These are phyloP conservation scores for Cotesia typhae DNA, from an alignment of 1,140 invertebrate species.

Conservation along the genomic window DNA sequence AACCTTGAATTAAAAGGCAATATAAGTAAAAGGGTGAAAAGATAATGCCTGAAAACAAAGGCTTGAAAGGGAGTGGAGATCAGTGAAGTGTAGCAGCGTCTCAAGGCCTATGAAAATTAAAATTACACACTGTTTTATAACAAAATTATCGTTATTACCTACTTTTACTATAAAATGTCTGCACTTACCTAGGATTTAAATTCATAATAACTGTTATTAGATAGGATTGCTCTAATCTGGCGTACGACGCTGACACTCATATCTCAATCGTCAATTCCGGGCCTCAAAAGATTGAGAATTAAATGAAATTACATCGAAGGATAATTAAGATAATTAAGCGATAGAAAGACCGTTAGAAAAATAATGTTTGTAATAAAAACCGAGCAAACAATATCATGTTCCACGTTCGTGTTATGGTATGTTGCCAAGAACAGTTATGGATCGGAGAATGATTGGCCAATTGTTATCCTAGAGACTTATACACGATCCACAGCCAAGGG, in stretches of 20 bases:
- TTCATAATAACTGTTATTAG: too few species aligned
- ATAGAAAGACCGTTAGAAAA: too few species aligned
- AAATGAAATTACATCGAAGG: too few species aligned
- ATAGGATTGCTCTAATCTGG: too few species aligned
- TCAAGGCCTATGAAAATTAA: slow-evolving; percentile 26
- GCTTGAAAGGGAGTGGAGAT: slow-evolving; percentile 27
- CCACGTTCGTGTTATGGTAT: neutral
- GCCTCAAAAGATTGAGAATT: too few species aligned
- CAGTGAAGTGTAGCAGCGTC: slow-evolving; percentile 15
- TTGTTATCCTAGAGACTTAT: neutral
- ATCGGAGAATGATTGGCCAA: slow-evolving; percentile 22
- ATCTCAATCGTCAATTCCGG: too few species aligned
- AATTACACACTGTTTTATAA: neutral
- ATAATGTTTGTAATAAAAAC: too few species aligned
- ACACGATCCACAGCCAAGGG: slow-evolving; percentile 2
- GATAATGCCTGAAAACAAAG: slow-evolving; percentile 16
- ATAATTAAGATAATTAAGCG: too few species aligned
- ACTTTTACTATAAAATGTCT: too few species aligned
- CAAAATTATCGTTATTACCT: slow-evolving; percentile 5
- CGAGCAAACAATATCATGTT: neutral
- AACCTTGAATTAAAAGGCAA: slow-evolving; percentile 13
- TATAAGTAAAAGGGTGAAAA: neutral
- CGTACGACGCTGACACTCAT: too few species aligned
- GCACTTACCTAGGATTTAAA: too few species aligned
- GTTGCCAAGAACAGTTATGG: slow-evolving; percentile 2